These are phyloP conservation scores for Ptyas mucosa DNA, from an alignment of 2,113 vertebrate genomes.

Conservation along the genomic window DNA sequence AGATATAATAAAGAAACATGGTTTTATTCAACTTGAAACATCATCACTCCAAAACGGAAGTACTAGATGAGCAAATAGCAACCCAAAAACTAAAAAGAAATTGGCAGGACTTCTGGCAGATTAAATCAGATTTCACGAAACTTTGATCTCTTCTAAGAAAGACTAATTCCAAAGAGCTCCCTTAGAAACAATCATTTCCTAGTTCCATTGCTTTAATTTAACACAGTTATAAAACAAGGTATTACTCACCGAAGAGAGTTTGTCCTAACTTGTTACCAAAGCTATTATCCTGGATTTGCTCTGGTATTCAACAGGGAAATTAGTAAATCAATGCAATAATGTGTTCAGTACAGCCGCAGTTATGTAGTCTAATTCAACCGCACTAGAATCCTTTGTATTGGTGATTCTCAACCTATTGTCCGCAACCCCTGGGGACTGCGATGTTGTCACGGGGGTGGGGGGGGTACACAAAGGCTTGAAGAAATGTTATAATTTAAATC, in stretches of 20 bases:
- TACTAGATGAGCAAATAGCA: not conserved
- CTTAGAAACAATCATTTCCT: not conserved
- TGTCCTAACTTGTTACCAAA: slow-evolving; percentile 12
- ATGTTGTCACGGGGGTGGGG: too few relatives aligned
- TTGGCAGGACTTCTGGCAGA: not conserved
- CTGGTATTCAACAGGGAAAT: not conserved
- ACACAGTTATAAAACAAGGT: not conserved
- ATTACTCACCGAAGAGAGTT: not conserved
- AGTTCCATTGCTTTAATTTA: slow-evolving; percentile 3
- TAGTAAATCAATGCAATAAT: not conserved
- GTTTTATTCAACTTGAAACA: not conserved
- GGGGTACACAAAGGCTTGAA: too few relatives aligned
- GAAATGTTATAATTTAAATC: too few relatives aligned
- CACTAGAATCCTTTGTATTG: too few relatives aligned
- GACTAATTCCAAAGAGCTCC: not conserved
- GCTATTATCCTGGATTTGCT: not conserved
- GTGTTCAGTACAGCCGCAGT: not conserved
- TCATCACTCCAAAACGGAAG: too few relatives aligned
- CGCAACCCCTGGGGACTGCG: too few relatives aligned
- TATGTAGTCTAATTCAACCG: not conserved
- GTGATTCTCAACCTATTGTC: too few relatives aligned
- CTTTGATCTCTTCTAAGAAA: not conserved
- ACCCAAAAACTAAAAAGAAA: not conserved
- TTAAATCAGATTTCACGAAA: not conserved
- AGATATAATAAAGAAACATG: not conserved